Conservation (phyloP, 2,888 invertebrate genomes). For the Achlya flavicornis region DNA sequence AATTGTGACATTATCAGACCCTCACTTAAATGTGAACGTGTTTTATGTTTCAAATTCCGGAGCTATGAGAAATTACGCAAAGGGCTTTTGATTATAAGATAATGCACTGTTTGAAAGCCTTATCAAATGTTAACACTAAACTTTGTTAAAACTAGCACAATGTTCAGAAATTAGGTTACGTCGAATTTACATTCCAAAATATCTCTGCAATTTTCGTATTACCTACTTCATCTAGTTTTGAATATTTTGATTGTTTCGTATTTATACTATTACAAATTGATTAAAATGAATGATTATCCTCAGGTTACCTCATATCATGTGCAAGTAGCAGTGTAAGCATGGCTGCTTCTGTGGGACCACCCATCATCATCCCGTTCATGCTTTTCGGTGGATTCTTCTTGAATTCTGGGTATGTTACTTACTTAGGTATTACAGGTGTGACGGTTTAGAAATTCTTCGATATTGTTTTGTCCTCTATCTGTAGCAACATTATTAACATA, state of each 20-base stretch:
- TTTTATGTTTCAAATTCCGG: neutral
- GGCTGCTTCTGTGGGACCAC: slow-evolving; percentile 95
- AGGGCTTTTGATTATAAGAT: neutral
- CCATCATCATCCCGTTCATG: slow-evolving; percentile 96
- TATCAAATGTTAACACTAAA: too few species aligned
- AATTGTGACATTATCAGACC: neutral
- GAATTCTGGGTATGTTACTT: slow-evolving; percentile 89
- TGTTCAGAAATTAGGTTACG: too few species aligned
- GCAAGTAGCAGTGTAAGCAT: slow-evolving; percentile 92
- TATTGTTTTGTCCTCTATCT: too few species aligned
- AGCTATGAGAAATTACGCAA: neutral
- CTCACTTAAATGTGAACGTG: neutral
- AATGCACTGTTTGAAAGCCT: neutral
- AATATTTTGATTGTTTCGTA: too few species aligned
- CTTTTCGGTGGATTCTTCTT: slow-evolving; percentile 98
- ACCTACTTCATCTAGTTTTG: too few species aligned
- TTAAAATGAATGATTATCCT: slow-evolving; percentile 17
- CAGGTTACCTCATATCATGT: slow-evolving; percentile 96
- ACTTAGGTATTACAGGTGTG: neutral
- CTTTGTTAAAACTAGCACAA: too few species aligned
- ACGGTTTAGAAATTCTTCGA: neutral
- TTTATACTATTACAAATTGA: too few species aligned
- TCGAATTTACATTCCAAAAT: too few species aligned
- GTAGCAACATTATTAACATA: neutral
- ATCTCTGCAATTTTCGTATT: too few species aligned